Evolutionary conservation across 2,113 vertebrate genomes (phyloP).

Genomic region (Propithecus coquereli): DNA sequence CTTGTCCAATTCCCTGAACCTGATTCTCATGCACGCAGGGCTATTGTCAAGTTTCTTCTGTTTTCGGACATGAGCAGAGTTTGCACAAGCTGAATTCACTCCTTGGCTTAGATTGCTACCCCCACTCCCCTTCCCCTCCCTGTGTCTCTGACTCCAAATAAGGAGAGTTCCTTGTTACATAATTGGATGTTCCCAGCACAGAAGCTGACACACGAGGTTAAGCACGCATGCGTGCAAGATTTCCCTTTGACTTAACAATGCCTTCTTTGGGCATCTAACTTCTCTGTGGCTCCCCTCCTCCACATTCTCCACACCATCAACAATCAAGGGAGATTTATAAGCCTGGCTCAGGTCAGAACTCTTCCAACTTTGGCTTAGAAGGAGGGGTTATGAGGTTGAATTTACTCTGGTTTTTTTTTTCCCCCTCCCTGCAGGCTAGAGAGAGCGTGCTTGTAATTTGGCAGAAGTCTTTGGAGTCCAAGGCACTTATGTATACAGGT

Average conservation of each 20-base stretch:
- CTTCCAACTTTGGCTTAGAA: conserved; percentile 63
- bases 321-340: conserved; percentile 69
- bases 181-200: conserved; percentile 64
- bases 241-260: conserved; percentile 80
- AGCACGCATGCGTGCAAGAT: not conserved
- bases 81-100: conserved; percentile 56
- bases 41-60: conserved; percentile 5
- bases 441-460: not conserved
- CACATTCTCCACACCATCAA: conserved; percentile 50
- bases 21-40: not conserved
- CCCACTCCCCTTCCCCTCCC: not conserved
- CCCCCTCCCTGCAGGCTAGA: not conserved
- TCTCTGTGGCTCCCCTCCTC: conserved; percentile 23
- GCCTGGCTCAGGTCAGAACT: conserved; percentile 65
- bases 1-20: not conserved
- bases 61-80: conserved; percentile 63
- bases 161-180: conserved; percentile 79
- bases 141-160: conserved; percentile 71
- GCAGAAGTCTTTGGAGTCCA: not conserved
- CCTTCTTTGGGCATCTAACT: conserved; percentile 88
- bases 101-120: conserved; percentile 29
- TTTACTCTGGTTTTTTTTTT: conserved; percentile 53
- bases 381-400: conserved; percentile 65
- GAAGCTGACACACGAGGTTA: conserved; percentile 42
- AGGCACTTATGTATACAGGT: conserved; percentile 3